A percentile compares a stretch with the other conserved stretches of the same genome.
These are phyloP conservation scores for Phoxinus phoxinus DNA, from an alignment of 2,113 vertebrate genomes.

Conservation along the genomic window DNA sequence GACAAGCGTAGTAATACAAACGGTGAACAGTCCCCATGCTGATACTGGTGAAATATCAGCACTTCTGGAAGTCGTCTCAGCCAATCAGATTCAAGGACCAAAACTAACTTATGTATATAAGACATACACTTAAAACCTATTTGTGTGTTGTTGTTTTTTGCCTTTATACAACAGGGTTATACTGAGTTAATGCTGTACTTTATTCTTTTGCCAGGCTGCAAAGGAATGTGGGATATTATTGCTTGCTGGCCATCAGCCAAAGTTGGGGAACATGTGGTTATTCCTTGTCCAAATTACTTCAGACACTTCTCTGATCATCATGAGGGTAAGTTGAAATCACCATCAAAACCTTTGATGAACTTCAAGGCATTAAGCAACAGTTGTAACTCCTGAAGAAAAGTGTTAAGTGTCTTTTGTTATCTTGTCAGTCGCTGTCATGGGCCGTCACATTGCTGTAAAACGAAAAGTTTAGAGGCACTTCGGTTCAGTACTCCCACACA, in stretches of 20 bases:
- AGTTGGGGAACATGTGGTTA: slow-evolving; percentile 82
- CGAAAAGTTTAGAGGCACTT: neutral
- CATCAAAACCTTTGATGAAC: neutral
- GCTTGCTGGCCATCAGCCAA: slow-evolving; percentile 89
- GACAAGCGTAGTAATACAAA: too few species aligned
- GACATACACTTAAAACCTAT: neutral
- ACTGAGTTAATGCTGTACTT: neutral
- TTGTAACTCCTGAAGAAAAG: neutral
- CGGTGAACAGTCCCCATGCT: too few species aligned
- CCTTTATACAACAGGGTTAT: neutral
- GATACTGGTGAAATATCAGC: too few species aligned
- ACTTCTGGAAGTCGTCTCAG: too few species aligned
- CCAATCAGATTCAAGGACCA: too few species aligned
- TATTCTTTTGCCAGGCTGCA: slow-evolving; percentile 78
- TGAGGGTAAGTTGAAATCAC: slow-evolving; percentile 56
- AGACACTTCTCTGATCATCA: slow-evolving; percentile 79
- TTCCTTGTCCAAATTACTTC: slow-evolving; percentile 84
- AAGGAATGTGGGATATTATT: slow-evolving; percentile 88
- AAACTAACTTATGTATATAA: too few species aligned
- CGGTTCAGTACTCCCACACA: neutral
- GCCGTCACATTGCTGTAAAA: neutral
- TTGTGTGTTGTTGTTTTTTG: neutral
- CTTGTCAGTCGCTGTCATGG: slow-evolving; percentile 3
- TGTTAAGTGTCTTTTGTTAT: neutral
- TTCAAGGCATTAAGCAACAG: neutral